A percentile compares a stretch with the other conserved stretches of the same genome.
phyloP scores from a whole-genome alignment of 2,113 vertebrate species.

The Cranoglanis bouderius region DNA sequence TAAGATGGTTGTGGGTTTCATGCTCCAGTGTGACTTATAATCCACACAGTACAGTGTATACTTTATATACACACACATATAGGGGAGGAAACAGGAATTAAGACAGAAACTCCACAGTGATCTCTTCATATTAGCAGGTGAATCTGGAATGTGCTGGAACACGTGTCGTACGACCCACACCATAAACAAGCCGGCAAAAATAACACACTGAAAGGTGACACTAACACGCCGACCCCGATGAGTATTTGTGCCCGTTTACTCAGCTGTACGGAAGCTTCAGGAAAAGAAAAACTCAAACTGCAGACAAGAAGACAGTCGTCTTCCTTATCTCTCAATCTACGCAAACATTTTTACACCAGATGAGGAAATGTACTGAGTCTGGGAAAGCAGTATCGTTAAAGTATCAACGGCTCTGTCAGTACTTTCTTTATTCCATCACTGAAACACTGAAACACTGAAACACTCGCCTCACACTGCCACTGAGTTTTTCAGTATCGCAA shows the following conservation, averaged over 20 bases:
- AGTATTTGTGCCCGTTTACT: conserved; percentile 19
- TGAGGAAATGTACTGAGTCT: neutral
- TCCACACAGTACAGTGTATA: neutral
- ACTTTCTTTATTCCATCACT: neutral
- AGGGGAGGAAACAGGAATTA: neutral
- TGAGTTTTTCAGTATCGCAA: too few relatives aligned
- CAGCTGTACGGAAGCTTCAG: neutral
- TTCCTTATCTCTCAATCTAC: neutral
- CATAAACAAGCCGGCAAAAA: conserved; percentile 54
- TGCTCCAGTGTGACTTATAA: neutral
- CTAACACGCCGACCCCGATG: conserved; percentile 19
- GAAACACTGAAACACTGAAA: neutral
- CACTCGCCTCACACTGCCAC: too few relatives aligned
- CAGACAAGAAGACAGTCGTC: neutral
- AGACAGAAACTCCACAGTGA: neutral
- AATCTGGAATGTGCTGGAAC: neutral
- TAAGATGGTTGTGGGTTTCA: neutral
- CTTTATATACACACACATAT: neutral
- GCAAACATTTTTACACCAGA: neutral
- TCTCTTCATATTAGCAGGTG: neutral
- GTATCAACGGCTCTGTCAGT: neutral
- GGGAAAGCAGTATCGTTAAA: neutral
- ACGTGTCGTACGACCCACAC: conserved; percentile 23
- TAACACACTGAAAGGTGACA: conserved; percentile 61
- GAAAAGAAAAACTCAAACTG: neutral